A percentile compares a stretch with the other conserved stretches of the same genome.
Conservation (phyloP, 2,888 invertebrate species). For the Petrolisthes cinctipes region DNA sequence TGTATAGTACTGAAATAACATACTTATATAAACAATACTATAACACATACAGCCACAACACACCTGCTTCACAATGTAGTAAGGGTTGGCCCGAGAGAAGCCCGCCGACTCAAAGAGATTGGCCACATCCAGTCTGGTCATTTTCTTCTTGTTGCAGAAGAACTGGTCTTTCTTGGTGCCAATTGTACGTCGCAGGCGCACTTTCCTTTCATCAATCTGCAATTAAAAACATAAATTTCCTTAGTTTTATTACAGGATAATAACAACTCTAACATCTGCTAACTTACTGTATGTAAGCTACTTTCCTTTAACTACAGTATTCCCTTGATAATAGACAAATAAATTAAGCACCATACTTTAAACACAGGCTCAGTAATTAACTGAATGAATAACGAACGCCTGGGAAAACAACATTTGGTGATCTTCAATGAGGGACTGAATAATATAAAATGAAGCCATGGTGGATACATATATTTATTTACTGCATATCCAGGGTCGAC, state of each 20-base stretch:
- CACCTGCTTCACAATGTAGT: slow-evolving; percentile 99
- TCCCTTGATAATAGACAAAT: no score
- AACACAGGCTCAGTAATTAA: background rate
- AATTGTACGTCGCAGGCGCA: slow-evolving; percentile 93
- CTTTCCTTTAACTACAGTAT: background rate
- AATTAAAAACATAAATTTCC: slow-evolving; percentile 66
- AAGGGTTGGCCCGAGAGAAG: slow-evolving; percentile 98
- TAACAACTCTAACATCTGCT: no score
- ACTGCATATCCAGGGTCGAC: background rate
- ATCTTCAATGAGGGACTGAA: background rate
- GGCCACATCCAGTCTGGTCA: slow-evolving; percentile 96
- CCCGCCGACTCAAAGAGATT: slow-evolving; percentile 98
- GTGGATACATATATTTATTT: no score
- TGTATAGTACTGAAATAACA: no score
- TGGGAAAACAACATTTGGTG: no score
- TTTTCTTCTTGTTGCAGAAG: slow-evolving; percentile 97
- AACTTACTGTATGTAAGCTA: slow-evolving; percentile 1
- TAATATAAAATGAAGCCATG: slow-evolving; percentile 3
- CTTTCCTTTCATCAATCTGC: slow-evolving; percentile 98
- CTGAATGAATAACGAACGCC: background rate
- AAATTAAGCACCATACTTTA: no score
- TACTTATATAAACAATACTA: background rate
- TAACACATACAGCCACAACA: background rate
- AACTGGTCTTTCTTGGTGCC: slow-evolving; percentile 99
- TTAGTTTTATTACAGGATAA: background rate